These are phyloP conservation scores for Machimus rusticus DNA, from an alignment of 2,888 invertebrate species.

Conservation along the genomic window DNA sequence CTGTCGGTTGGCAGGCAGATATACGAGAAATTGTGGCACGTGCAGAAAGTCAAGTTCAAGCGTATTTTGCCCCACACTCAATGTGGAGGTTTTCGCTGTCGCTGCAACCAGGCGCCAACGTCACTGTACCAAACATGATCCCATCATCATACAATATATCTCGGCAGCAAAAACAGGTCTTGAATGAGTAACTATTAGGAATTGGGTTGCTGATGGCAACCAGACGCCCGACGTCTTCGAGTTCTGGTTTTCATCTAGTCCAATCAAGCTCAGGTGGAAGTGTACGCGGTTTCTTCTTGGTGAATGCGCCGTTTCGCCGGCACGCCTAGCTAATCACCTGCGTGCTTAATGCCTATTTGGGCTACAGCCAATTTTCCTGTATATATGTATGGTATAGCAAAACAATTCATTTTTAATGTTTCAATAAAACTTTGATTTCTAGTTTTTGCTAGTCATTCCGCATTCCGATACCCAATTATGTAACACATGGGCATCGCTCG, in stretches of 20 bases:
- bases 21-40: constrained; percentile 14
- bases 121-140: not conserved
- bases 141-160: not conserved
- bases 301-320: not conserved
- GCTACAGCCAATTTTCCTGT: not conserved
- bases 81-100: not conserved
- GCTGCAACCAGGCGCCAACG: not conserved
- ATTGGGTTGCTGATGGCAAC: not conserved
- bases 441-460: not conserved
- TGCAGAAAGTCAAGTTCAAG: constrained; percentile 35
- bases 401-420: not conserved
- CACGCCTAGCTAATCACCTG: not conserved
- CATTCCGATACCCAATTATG: not conserved
- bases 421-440: not conserved
- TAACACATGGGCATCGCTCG: not conserved
- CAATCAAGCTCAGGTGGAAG: not conserved
- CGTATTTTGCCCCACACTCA: not conserved
- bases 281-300: not conserved
- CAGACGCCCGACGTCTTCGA: not conserved
- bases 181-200: not conserved
- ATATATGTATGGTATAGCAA: too few relatives aligned
- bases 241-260: not conserved
- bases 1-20: not conserved
- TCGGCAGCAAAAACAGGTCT: not conserved
- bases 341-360: not conserved